Evolutionary conservation across 2,113 vertebrate genomes (phyloP), one percentile per base, ranked within the genome.

Genomic region (Hyperopisus bebe): DNA sequence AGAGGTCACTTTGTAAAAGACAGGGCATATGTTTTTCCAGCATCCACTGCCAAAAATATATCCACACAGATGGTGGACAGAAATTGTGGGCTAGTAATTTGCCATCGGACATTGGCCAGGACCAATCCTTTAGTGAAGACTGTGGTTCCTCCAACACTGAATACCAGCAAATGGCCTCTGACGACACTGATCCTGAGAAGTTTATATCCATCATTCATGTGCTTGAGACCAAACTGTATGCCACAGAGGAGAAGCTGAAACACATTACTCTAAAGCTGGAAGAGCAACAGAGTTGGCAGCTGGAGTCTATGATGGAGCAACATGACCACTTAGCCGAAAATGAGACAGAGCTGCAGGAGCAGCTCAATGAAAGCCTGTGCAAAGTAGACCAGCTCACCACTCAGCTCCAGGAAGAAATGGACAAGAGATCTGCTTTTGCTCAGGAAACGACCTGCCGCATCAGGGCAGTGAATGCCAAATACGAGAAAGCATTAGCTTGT

Each of bases 31-130:
- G 97, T 5, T 99, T 99, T 93, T 97, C 98, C 0, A 98, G 93
- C 19, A 99, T 99, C 92, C 98, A 99, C 91, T 97, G 98, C 94
- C 98, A 99, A 93, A 98, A 96, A 90, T 98, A 98, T 48, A 93
- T 95, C 1, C 96, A 94, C 24, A 91, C 95, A 0, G 97, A 98
- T 0, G 95, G 94, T 39, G 92, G 95, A 0, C 97, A 97, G 86
- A 94, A 94, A 55, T 93, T 94, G 86, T 96, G 95, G 93, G 91
- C 95, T 2, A 96, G 95, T 91, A 96, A 94, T 87, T 94, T 94
- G 0, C 96, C 95, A 24, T 94, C 94, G 0, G 97, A 98, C 77
- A 94, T 95, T 0, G 95, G 94, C 88, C 96, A 97, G 90, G 96
- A 97, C 87, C 91, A 90, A 1, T 94, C 95, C 0, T 90, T 94